These are phyloP conservation scores for Bombus cullumanus DNA, from an alignment of 1,140 invertebrate genomes.

Conservation along the genomic window DNA sequence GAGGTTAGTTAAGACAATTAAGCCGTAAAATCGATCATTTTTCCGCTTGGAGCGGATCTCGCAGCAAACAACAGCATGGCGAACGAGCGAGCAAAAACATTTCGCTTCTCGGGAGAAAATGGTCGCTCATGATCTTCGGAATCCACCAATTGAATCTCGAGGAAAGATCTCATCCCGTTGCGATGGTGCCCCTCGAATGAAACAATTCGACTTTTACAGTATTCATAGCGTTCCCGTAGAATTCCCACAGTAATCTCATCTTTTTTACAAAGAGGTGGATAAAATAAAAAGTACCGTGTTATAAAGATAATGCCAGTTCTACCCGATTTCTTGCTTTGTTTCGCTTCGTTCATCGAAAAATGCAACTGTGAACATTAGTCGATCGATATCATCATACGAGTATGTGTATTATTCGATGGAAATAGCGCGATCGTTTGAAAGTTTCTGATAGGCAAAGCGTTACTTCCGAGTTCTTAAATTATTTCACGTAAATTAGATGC, in stretches of 20 bases:
- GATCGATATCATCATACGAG: background rate
- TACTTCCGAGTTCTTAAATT: background rate
- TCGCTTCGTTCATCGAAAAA: background rate
- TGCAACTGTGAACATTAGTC: background rate
- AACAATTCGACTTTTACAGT: background rate
- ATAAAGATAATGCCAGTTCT: background rate
- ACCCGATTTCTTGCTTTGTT: background rate
- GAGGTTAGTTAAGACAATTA: constrained; percentile 1
- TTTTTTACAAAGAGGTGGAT: background rate
- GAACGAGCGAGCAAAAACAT: constrained; percentile 33
- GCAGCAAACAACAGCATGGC: constrained; percentile 18
- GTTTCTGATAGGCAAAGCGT: too few relatives aligned
- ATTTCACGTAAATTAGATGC: constrained; percentile 5
- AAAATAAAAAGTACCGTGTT: background rate
- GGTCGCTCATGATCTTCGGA: constrained; percentile 33
- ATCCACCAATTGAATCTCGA: constrained; percentile 54
- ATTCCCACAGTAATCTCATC: constrained; percentile 11
- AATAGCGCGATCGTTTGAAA: background rate
- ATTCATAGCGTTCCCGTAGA: background rate
- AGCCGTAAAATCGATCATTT: constrained; percentile 32
- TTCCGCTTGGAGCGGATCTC: background rate
- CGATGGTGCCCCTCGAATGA: constrained; percentile 6
- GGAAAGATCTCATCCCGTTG: constrained; percentile 18
- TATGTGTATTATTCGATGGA: background rate
- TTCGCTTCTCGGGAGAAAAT: constrained; percentile 50